Percentiles rank a stretch among this genome's conserved stretches.
Evolutionary conservation across 2,888 invertebrate species (phyloP).

Genomic region (Enoplolaimus lenunculus): DNA sequence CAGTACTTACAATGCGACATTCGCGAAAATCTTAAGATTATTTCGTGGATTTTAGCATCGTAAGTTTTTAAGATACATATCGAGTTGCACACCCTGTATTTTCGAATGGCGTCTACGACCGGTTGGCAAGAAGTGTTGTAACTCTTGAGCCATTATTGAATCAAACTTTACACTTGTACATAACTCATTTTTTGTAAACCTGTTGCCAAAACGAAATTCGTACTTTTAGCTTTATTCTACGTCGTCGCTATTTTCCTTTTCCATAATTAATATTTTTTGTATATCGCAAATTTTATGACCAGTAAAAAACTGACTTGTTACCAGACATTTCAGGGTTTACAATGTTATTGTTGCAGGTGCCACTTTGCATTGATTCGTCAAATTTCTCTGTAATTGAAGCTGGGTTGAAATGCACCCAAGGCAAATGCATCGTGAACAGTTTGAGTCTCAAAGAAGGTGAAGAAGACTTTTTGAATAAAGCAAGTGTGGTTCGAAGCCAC

Average conservation of each 20-base stretch:
- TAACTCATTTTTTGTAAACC: no score
- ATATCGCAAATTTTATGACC: background rate
- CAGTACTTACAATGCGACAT: no score
- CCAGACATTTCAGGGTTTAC: background rate
- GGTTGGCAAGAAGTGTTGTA: no score
- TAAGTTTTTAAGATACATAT: no score
- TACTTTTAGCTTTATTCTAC: background rate
- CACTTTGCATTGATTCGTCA: constrained; percentile 50
- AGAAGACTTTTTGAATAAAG: constrained; percentile 48
- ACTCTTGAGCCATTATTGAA: no score
- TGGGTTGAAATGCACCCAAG: constrained; percentile 49
- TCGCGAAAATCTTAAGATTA: no score
- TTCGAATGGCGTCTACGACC: no score
- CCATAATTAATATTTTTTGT: background rate
- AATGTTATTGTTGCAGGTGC: constrained; percentile 44
- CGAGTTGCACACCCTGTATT: no score
- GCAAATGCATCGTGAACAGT: constrained; percentile 51
- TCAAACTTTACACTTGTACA: no score
- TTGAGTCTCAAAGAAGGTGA: constrained; percentile 51
- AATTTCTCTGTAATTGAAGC: constrained; percentile 50
- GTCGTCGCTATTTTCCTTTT: background rate
- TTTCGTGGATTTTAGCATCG: no score
- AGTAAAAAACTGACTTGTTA: no score
- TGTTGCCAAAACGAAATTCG: no score
- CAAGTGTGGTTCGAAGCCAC: constrained; percentile 45